Evolutionary conservation across 2,113 vertebrate genomes (phyloP), one percentile per base, ranked within the genome.

Genomic region (Rhadina sibilatrix): DNA sequence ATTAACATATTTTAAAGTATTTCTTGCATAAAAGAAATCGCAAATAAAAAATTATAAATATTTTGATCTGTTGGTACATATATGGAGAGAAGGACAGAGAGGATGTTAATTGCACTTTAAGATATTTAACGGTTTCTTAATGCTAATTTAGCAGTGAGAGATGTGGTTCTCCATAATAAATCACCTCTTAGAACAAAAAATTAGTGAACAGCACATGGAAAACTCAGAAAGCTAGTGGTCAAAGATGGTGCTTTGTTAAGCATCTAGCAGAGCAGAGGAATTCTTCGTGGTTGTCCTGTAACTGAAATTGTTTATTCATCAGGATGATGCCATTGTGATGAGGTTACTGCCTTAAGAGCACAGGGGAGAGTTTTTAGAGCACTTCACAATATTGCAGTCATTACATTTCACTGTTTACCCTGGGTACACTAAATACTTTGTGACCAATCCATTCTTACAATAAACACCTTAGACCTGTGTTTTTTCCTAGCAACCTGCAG

Each of bases 261-360:
- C 5, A 66, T 31, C 6, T 1, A 66, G 40, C 11, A 75, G 77
- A 85, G 24, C 46, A 71, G 44, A 66, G 24, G 56, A 14, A 31
- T 47, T 66, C 44, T 64, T 70, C 35, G 38, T 6, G 20, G 21
- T 11, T 70, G 14, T 59, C 16, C 27, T 52, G 4, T 63, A 47
- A 23, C 3, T 44, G 40, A 69, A 60, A 23, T 21, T 4, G 15
- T 90, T 94, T 69, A 38, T 78, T 83, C 28, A 54, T 23, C 12
- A 30, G 37, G 53, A 60, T 79, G 68, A 37, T 21, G 25, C 23
- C 11, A 17, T 27, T 0, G 0, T 28, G 65, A 37, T 50, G 59
- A 83, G 20, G 12, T 69, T 74, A 33, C 31, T 46, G 44, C 31
- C 18, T 68, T 28, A 64, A 60, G 85, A 53, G 20, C 7, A 20